Evolutionary conservation across 2,888 invertebrate genomes (phyloP).

Genomic region (Nomada goodeniana): DNA sequence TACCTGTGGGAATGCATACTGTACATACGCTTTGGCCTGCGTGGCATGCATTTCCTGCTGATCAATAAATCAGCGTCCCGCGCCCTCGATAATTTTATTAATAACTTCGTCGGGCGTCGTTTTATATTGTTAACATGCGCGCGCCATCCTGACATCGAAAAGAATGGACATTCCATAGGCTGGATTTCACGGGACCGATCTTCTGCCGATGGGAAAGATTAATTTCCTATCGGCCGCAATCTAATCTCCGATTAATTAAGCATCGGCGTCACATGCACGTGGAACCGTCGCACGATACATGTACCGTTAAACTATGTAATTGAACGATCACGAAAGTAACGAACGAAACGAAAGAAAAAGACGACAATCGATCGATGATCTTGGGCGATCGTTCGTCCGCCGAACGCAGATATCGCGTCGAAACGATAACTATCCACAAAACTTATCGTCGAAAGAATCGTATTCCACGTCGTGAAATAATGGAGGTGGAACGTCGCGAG

Average conservation of each 20-base stretch:
- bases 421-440: conserved; percentile 4
- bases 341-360: background rate
- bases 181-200: background rate
- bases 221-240: conserved; percentile 26
- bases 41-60: conserved; percentile 29
- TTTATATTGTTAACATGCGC: conserved; percentile 24
- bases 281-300: conserved; percentile 17
- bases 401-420: conserved; percentile 16
- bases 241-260: conserved; percentile 44
- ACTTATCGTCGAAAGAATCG: background rate
- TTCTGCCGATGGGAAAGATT: conserved; percentile 4
- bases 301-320: background rate
- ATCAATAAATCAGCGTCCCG: conserved; percentile 53
- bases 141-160: background rate
- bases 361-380: conserved; percentile 3
- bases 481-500: background rate
- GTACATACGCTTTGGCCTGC: conserved; percentile 8
- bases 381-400: background rate
- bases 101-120: conserved; percentile 40
- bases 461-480: background rate
- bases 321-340: conserved; percentile 5
- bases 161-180: background rate
- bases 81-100: conserved; percentile 60
- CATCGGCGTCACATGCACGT: conserved; percentile 19
- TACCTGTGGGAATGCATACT: conserved; percentile 11